Percentiles rank a stretch among this genome's conserved stretches.
phyloP scores from a whole-genome alignment of 2,888 invertebrate genomes.

The Boloria selene region DNA sequence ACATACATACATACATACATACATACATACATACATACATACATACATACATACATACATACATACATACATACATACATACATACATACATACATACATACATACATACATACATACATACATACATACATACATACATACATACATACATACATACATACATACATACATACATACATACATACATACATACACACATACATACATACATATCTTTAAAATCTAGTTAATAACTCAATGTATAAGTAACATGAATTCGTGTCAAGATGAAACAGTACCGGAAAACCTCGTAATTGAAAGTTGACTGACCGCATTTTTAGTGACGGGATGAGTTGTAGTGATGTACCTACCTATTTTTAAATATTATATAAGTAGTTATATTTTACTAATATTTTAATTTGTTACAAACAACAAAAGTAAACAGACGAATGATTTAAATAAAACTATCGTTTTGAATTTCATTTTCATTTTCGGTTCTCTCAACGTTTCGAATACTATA shows the following conservation, averaged over 20 bases:
- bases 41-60: neutral
- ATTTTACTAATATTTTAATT: no score
- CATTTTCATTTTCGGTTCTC: no score
- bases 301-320: constrained; percentile 30
- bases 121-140: neutral
- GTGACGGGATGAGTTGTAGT: constrained; percentile 17
- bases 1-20: neutral
- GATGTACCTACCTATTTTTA: constrained; percentile 6
- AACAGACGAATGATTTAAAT: no score
- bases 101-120: neutral
- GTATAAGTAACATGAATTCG: constrained; percentile 15
- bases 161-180: neutral
- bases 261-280: constrained; percentile 26
- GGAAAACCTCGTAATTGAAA: constrained; percentile 33
- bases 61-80: neutral
- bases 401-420: no score
- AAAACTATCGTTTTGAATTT: no score
- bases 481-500: no score
- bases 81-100: neutral
- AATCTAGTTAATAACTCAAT: neutral
- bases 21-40: neutral
- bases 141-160: neutral
- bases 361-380: no score
- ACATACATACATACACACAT: neutral
- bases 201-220: neutral